These are phyloP conservation scores for Osmerus mordax DNA, from an alignment of 2,113 vertebrate genomes.

Conservation along the genomic window DNA sequence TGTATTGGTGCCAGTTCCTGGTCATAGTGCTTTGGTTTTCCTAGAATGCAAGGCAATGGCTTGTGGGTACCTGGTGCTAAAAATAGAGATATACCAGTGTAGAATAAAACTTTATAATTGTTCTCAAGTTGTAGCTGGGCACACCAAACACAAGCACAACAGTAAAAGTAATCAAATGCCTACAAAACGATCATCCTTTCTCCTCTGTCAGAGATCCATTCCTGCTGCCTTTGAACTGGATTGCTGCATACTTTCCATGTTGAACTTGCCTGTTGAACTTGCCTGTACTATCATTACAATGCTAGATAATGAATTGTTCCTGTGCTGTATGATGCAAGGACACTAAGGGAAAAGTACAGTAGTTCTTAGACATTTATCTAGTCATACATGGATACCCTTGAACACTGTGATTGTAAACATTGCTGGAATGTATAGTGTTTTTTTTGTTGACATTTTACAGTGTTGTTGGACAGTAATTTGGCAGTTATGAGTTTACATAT, in stretches of 20 bases:
- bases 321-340: background rate
- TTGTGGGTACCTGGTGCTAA: no score
- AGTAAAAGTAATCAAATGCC: background rate
- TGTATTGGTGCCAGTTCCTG: background rate
- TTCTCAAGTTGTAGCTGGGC: no score
- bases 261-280: background rate
- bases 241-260: conserved; percentile 10
- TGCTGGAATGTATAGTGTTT: conserved; percentile 2
- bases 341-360: background rate
- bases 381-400: background rate
- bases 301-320: background rate
- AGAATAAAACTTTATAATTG: no score
- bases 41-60: no score
- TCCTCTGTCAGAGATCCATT: conserved; percentile 2
- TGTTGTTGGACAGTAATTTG: background rate
- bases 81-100: no score
- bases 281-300: conserved; percentile 7
- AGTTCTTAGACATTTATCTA: background rate
- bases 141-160: no score
- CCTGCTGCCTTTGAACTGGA: conserved; percentile 12
- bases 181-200: background rate
- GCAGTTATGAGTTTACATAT: no score
- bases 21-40: background rate
- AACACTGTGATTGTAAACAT: background rate
- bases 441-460: background rate